phyloP scores from a whole-genome alignment of 2,113 vertebrate genomes.

The Bos indicus region DNA sequence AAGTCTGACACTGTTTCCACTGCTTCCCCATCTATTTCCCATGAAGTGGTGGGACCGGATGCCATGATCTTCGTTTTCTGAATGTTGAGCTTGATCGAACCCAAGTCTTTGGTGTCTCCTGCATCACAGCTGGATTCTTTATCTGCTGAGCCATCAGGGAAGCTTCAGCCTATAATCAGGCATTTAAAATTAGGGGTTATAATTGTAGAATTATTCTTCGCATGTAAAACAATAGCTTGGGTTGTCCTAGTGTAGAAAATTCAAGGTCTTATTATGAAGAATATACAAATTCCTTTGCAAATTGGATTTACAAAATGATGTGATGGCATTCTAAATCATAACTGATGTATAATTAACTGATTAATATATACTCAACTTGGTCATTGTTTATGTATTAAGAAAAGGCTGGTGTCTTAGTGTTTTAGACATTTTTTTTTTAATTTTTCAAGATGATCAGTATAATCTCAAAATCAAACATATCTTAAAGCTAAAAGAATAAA shows the following conservation, averaged over 20 bases:
- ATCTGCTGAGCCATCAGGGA: neutral
- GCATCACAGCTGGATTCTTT: neutral
- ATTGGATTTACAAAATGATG: neutral
- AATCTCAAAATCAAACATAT: neutral
- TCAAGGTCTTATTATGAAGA: neutral
- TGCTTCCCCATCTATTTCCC: too few species aligned
- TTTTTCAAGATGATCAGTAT: neutral
- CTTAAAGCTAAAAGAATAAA: neutral
- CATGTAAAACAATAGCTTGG: neutral
- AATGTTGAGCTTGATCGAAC: neutral
- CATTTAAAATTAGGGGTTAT: neutral
- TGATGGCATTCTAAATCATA: neutral
- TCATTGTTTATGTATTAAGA: neutral
- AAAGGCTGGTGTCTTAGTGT: neutral
- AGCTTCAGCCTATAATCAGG: neutral
- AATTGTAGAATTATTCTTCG: neutral
- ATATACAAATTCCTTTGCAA: neutral
- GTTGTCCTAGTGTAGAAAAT: neutral
- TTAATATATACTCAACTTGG: neutral
- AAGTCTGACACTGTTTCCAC: too few species aligned
- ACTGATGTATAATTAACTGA: neutral
- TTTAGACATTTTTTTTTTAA: neutral
- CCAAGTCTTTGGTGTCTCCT: neutral
- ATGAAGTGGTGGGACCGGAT: too few species aligned
- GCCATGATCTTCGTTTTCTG: too few species aligned